Evolutionary conservation across 2,888 invertebrate species (phyloP).

Genomic region (Amblyjoppa fuscipennis): DNA sequence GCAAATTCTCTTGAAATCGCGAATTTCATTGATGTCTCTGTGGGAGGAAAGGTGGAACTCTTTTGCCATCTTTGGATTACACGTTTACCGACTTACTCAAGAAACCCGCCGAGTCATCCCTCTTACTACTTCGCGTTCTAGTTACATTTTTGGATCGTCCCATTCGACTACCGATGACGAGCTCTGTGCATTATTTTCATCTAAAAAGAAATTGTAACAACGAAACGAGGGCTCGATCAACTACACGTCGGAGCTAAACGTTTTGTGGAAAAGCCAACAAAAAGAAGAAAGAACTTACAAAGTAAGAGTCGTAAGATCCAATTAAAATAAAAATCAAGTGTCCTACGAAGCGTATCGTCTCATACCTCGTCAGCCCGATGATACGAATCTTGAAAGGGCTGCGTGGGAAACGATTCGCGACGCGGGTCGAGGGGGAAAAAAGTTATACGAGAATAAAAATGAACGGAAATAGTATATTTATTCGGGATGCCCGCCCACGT

Average conservation of each 20-base stretch:
- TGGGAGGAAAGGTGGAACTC: neutral
- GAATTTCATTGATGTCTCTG: neutral
- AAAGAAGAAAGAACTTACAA: too few relatives aligned
- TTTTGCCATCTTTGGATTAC: slow-evolving; percentile 1
- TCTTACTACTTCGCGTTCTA: too few relatives aligned
- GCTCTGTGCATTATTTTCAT: too few relatives aligned
- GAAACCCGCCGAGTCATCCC: too few relatives aligned
- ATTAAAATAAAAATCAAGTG: too few relatives aligned
- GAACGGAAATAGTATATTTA: slow-evolving; percentile 1
- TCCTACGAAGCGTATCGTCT: neutral
- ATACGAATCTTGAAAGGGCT: neutral
- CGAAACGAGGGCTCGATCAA: too few relatives aligned
- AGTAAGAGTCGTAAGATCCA: too few relatives aligned
- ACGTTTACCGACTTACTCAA: neutral
- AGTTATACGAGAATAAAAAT: neutral
- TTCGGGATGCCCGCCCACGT: slow-evolving; percentile 1
- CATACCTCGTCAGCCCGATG: neutral
- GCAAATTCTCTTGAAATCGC: slow-evolving; percentile 12
- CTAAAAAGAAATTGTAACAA: too few relatives aligned
- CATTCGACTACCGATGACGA: too few relatives aligned
- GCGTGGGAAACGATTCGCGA: neutral
- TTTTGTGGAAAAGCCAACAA: too few relatives aligned
- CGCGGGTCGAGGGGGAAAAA: neutral
- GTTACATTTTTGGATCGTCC: too few relatives aligned
- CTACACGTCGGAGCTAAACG: too few relatives aligned